Conservation (phyloP, 2,797 vertebrate genomes). For the Lacerta agilis region DNA sequence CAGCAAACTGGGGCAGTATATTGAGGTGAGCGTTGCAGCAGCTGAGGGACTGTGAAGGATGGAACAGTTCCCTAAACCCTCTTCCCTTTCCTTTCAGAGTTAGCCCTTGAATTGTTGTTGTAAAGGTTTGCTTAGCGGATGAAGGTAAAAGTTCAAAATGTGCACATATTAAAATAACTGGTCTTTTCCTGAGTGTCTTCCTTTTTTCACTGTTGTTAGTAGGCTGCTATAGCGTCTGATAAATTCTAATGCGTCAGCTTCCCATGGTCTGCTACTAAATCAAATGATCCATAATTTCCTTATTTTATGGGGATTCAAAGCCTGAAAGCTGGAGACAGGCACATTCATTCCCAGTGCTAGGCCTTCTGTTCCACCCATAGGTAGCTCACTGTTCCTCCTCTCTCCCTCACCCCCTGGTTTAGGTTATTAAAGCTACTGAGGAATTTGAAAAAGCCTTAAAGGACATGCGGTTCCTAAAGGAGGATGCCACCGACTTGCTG, state of each 20-base stretch:
- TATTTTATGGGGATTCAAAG: not conserved
- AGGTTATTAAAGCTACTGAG: constrained; percentile 94
- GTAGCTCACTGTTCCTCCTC: not conserved
- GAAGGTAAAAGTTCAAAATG: not conserved
- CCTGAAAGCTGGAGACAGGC: too few relatives aligned
- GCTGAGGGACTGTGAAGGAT: not conserved
- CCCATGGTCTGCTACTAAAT: too few relatives aligned
- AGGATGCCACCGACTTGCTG: constrained; percentile 88
- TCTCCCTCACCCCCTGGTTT: not conserved
- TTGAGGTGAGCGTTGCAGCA: constrained; percentile 78
- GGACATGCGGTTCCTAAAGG: constrained; percentile 86
- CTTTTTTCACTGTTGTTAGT: not conserved
- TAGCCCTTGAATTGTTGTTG: not conserved
- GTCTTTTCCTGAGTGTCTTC: not conserved
- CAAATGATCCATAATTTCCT: not conserved
- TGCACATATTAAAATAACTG: too few relatives aligned
- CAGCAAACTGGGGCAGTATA: constrained; percentile 91
- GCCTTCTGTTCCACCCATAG: too few relatives aligned
- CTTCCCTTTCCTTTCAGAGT: not conserved
- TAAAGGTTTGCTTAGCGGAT: too few relatives aligned
- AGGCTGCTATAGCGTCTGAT: too few relatives aligned
- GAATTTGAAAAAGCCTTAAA: constrained; percentile 90
- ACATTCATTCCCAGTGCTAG: too few relatives aligned
- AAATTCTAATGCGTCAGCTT: not conserved
- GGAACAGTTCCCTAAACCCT: too few relatives aligned